A percentile compares a stretch with the other conserved stretches of the same genome.
phyloP scores from a whole-genome alignment of 2,797 vertebrate genomes.

The Danio aesculapii region DNA sequence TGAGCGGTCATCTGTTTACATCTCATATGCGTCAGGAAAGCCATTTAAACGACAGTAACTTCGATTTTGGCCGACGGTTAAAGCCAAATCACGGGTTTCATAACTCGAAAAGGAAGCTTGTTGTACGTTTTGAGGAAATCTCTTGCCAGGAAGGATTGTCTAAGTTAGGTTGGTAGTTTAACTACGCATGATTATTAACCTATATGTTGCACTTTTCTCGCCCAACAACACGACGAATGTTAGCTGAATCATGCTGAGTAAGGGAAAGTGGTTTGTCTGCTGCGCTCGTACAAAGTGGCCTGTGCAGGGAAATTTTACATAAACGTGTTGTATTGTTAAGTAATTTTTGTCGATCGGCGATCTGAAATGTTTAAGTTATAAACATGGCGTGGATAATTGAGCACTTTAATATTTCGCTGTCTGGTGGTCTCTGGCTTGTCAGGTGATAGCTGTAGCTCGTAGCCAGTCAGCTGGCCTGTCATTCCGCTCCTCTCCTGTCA shows the following conservation, averaged over 20 bases:
- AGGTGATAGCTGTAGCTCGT: slow-evolving; percentile 29
- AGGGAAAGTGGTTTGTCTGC: not conserved
- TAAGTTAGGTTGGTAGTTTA: not conserved
- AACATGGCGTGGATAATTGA: not conserved
- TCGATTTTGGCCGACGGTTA: not conserved
- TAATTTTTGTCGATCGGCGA: not conserved
- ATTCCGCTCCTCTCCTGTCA: slow-evolving; percentile 17
- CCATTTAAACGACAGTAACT: slow-evolving; percentile 29
- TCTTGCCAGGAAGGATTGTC: not conserved
- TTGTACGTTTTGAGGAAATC: not conserved
- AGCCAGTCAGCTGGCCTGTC: slow-evolving; percentile 35
- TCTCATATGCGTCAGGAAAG: slow-evolving; percentile 33
- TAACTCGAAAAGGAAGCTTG: not conserved
- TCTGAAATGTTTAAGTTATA: not conserved
- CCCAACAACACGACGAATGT: not conserved
- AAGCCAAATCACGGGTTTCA: not conserved
- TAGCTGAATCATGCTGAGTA: slow-evolving; percentile 38
- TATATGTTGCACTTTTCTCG: not conserved
- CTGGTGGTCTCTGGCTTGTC: slow-evolving; percentile 4
- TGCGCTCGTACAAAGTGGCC: not conserved
- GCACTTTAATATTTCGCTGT: not conserved
- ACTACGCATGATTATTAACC: not conserved
- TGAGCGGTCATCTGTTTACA: slow-evolving; percentile 53
- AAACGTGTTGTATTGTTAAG: not conserved
- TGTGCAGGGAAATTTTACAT: not conserved